Conservation (phyloP, 1,140 invertebrate genomes). For the Drosophila dunni region DNA sequence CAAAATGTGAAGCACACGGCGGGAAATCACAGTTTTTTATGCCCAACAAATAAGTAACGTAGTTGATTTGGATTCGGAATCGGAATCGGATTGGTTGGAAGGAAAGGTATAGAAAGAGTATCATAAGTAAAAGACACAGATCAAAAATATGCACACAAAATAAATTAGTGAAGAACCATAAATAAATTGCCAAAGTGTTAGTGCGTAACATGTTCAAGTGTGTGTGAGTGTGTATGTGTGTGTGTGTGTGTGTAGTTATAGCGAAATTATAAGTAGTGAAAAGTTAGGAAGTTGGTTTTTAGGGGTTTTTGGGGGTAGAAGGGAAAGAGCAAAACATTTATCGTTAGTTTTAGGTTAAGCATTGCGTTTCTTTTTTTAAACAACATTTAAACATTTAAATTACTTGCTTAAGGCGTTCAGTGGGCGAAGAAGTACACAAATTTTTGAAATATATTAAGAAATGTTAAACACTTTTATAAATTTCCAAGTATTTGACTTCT, state of each 20-base stretch:
- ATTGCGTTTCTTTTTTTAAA: slow-evolving; percentile 24
- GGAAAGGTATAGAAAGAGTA: slow-evolving; percentile 13
- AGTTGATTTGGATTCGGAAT: slow-evolving; percentile 1
- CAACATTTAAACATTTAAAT: slow-evolving; percentile 30
- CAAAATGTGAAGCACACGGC: slow-evolving; percentile 42
- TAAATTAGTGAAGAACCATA: slow-evolving; percentile 28
- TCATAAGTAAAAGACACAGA: slow-evolving; percentile 24
- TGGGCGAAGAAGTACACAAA: background rate
- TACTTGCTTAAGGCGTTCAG: background rate
- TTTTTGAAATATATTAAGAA: too few species aligned
- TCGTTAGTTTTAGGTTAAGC: slow-evolving; percentile 35
- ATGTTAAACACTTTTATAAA: too few species aligned
- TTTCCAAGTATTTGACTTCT: too few species aligned
- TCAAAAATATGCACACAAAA: slow-evolving; percentile 36
- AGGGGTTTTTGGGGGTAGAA: background rate
- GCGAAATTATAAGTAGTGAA: slow-evolving; percentile 4
- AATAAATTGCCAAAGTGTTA: slow-evolving; percentile 19
- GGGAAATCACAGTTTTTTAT: slow-evolving; percentile 20
- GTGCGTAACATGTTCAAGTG: slow-evolving; percentile 1
- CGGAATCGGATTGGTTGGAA: slow-evolving; percentile 4
- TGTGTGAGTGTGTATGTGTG: background rate
- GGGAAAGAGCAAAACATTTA: slow-evolving; percentile 42
- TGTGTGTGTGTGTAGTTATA: background rate
- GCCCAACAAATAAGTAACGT: slow-evolving; percentile 20
- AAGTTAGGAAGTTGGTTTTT: background rate